phyloP scores from a whole-genome alignment of 2,797 vertebrate genomes.

The Apogon hyalosoma region DNA sequence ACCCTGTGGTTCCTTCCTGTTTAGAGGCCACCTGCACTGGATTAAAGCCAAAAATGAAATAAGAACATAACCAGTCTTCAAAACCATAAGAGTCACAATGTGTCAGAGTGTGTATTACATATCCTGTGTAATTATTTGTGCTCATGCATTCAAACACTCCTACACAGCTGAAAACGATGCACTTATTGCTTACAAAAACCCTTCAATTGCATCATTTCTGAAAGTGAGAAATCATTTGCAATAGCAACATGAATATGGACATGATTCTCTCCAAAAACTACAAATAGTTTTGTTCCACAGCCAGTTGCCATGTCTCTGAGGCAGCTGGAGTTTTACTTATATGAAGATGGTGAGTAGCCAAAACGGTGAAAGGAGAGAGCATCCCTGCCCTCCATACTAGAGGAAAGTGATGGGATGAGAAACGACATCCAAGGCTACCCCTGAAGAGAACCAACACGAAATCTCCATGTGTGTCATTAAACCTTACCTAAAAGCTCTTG shows the following conservation, averaged over 20 bases:
- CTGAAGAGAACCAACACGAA: conserved; percentile 50
- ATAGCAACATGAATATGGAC: conserved; percentile 6
- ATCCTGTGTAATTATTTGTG: no score
- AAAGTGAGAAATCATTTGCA: conserved; percentile 32
- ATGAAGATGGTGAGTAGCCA: conserved; percentile 6
- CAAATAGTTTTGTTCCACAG: background rate
- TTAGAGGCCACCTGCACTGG: no score
- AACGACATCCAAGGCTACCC: conserved; percentile 63
- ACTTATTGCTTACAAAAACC: conserved; percentile 14
- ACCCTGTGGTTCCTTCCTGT: no score
- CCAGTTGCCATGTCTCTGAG: background rate
- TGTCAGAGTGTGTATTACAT: no score
- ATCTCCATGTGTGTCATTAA: conserved; percentile 17
- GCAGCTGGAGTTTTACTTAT: background rate
- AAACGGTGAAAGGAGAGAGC: conserved; percentile 11
- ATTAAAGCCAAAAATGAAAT: no score
- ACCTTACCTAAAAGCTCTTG: conserved; percentile 9
- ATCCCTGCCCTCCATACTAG: conserved; percentile 50
- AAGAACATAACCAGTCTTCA: no score
- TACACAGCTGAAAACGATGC: background rate
- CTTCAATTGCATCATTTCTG: conserved; percentile 45
- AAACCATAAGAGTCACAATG: no score
- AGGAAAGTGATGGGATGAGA: conserved; percentile 63
- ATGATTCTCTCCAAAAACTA: background rate
- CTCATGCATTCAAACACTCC: background rate